These are phyloP conservation scores for Koerneria pararmatus DNA, from an alignment of 2,888 invertebrate genomes.

Conservation along the genomic window DNA sequence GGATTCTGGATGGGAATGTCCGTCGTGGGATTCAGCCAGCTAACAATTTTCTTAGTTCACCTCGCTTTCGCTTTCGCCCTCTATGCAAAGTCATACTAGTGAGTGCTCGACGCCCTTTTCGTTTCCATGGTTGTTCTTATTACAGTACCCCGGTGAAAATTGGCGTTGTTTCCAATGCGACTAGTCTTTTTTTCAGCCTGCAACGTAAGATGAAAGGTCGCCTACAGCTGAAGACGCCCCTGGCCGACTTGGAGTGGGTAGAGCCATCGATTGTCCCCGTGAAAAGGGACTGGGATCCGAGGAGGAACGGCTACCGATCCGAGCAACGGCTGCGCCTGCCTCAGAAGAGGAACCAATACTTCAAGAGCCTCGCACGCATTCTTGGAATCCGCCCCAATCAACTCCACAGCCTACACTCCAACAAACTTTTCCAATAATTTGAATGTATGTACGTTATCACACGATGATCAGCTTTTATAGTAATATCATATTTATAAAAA, in stretches of 20 bases:
- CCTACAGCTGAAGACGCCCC: too few relatives aligned
- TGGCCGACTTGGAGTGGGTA: too few relatives aligned
- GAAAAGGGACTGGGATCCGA: conserved; percentile 20
- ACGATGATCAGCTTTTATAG: too few relatives aligned
- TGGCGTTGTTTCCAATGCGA: too few relatives aligned
- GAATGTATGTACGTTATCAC: too few relatives aligned
- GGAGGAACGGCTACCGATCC: conserved; percentile 11
- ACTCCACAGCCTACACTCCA: conserved; percentile 9
- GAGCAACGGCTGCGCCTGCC: conserved; percentile 12
- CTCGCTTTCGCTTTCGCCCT: background rate
- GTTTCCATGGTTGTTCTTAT: too few relatives aligned
- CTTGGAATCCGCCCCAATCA: conserved; percentile 10
- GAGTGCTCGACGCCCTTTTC: too few relatives aligned
- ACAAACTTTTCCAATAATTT: conserved; percentile 14
- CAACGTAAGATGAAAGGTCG: too few relatives aligned
- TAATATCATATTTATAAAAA: background rate
- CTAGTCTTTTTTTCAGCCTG: too few relatives aligned
- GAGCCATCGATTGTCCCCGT: too few relatives aligned
- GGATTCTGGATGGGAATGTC: conserved; percentile 22
- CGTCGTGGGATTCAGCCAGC: conserved; percentile 17
- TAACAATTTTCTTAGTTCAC: conserved; percentile 1
- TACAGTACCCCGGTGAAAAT: too few relatives aligned
- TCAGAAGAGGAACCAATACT: conserved; percentile 1
- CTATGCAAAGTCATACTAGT: background rate
- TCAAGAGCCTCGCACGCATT: conserved; percentile 13